Evolutionary conservation across 35 echinoderm and acorn worm genomes (phyloP), one percentile per base, ranked within the genome.

Genomic region (Acanthaster planci): DNA sequence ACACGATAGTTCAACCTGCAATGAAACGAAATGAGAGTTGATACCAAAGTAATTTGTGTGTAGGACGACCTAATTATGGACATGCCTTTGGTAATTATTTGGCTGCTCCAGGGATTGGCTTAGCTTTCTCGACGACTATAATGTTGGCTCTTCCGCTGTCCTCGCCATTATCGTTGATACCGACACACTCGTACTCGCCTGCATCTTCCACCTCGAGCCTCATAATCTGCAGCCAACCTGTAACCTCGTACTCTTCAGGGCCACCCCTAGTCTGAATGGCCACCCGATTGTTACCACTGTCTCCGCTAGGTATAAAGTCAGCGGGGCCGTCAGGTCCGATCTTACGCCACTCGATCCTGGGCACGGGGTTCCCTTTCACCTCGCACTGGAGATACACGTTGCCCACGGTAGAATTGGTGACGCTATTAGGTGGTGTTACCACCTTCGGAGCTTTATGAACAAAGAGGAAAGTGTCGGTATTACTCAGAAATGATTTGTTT

Each of bases 141-240:
- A 23, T 19, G 10, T 14, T 76, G 59, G 30, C 60, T 3, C 64
- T 76, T 38, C 37, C 21, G 34, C 29, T 40, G 37, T 38, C 67
- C 0, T 76, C 10, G 1, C 90, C 90, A 42, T 52, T 57, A 19
- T 34, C 37, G 37, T 92, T 92, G 10, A 78, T 81, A 0, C 84
- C 90, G 22, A 87, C 56, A 52, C 90, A 92, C 34, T 86, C 30
- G 47, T 92, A 92, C 47, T 30, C 50, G 7, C 90, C 90, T 4
- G 39, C 77, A 39, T 92, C 90, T n/a, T 82, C 79, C 22, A 68
- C 54, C 54, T 84, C 26, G 0, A 84, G 42, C 38, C 67, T 79
- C 58, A 52, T 80, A 39, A 92, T 51, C 77, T 92, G 84, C 42
- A 92, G 77, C 84, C 77, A 92, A 3, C 84, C 76, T 8, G 90